phyloP scores from a whole-genome alignment of 2,888 invertebrate species.

The Phymatocera aterrima region DNA sequence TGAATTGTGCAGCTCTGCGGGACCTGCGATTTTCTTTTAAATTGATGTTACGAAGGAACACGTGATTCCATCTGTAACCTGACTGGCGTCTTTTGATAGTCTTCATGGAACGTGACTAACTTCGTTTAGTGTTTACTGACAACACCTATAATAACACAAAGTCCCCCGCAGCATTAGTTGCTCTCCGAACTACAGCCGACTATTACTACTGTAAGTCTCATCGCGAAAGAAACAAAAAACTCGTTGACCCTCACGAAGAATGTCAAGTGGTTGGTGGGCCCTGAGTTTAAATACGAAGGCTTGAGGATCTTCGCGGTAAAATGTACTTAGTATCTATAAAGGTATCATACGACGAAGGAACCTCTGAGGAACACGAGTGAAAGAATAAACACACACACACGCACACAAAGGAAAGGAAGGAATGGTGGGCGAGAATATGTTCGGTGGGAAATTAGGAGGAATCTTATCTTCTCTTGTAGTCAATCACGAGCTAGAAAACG shows the following conservation, averaged over 20 bases:
- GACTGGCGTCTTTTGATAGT: neutral
- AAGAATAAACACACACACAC: too few species aligned
- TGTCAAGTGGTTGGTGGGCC: constrained; percentile 27
- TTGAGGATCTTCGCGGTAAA: constrained; percentile 6
- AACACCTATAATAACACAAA: constrained; percentile 6
- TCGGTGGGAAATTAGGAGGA: constrained; percentile 14
- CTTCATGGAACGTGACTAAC: neutral
- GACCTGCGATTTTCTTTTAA: neutral
- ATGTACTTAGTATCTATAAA: too few species aligned
- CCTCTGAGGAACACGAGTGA: neutral
- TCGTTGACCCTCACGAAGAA: constrained; percentile 26
- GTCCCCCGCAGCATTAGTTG: neutral
- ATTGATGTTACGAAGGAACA: neutral
- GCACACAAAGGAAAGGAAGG: neutral
- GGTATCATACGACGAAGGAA: neutral
- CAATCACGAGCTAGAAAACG: constrained; percentile 21
- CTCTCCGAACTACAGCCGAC: neutral
- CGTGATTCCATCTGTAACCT: too few species aligned
- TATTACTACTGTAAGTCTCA: too few species aligned
- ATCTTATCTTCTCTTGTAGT: constrained; percentile 16
- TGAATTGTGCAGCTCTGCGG: neutral
- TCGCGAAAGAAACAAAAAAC: too few species aligned
- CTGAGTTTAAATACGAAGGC: neutral
- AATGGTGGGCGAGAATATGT: neutral
- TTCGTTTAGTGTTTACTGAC: constrained; percentile 5